These are phyloP conservation scores for Leptinotarsa juncta DNA, from an alignment of 2,888 invertebrate genomes.

Conservation along the genomic window DNA sequence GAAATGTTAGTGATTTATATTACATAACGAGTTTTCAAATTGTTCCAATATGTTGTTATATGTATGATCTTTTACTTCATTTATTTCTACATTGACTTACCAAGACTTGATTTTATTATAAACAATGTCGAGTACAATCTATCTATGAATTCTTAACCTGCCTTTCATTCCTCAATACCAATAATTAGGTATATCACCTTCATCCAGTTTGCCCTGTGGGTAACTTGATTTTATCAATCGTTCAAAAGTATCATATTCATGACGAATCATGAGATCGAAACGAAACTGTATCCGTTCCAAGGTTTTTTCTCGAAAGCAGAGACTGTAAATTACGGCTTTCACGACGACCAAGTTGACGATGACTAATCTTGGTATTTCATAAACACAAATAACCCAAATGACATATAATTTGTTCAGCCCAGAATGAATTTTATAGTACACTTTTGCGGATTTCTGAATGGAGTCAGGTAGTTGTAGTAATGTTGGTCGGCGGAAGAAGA, in stretches of 20 bases:
- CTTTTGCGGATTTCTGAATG: slow-evolving; percentile 35
- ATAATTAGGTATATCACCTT: too few species aligned
- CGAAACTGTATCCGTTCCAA: not conserved
- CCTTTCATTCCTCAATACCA: too few species aligned
- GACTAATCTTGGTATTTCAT: slow-evolving; percentile 30
- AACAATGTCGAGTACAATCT: too few species aligned
- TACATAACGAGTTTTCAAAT: too few species aligned
- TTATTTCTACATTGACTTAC: too few species aligned
- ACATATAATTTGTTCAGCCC: slow-evolving; percentile 32
- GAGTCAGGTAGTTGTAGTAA: slow-evolving; percentile 33
- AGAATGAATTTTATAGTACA: slow-evolving; percentile 26
- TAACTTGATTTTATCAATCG: too few species aligned
- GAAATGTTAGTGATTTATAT: too few species aligned
- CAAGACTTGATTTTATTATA: too few species aligned
- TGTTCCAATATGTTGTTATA: too few species aligned
- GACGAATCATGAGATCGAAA: not conserved
- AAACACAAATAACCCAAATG: slow-evolving; percentile 31
- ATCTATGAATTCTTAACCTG: too few species aligned
- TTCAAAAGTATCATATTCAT: not conserved
- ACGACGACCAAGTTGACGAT: slow-evolving; percentile 1
- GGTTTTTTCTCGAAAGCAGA: slow-evolving; percentile 1
- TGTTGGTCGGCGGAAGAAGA: slow-evolving; percentile 29
- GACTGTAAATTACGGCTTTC: slow-evolving; percentile 3
- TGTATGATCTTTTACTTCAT: too few species aligned
- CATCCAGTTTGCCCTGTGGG: too few species aligned